phyloP scores from a whole-genome alignment of 2,888 invertebrate genomes.

The Eupeodes latifasciatus region DNA sequence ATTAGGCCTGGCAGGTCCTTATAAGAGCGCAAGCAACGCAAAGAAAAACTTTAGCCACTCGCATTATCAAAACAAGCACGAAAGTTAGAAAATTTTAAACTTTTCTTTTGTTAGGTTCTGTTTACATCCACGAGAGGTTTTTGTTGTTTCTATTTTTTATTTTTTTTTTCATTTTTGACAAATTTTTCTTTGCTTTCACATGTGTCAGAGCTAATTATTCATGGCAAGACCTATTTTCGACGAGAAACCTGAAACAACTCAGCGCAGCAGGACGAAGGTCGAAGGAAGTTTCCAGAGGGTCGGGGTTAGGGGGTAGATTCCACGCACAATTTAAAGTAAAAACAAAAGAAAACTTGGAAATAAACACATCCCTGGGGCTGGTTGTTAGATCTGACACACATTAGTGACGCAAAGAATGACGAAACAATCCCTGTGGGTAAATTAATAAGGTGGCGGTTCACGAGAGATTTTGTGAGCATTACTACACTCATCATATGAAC shows the following conservation, averaged over 20 bases:
- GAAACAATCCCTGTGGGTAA: slow-evolving; percentile 70
- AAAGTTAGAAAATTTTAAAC: slow-evolving; percentile 66
- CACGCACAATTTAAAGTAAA: slow-evolving; percentile 49
- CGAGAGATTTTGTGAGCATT: slow-evolving; percentile 50
- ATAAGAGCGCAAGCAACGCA: neutral
- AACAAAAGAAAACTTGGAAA: slow-evolving; percentile 58
- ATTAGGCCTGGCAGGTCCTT: slow-evolving; percentile 31
- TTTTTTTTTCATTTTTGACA: slow-evolving; percentile 1
- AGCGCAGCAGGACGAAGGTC: neutral
- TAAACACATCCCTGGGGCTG: slow-evolving; percentile 62
- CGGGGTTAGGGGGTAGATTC: neutral
- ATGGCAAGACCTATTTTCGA: slow-evolving; percentile 50
- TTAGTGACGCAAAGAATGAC: slow-evolving; percentile 56
- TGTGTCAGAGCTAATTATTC: slow-evolving; percentile 73
- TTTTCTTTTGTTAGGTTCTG: slow-evolving; percentile 55
- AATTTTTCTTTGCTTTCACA: slow-evolving; percentile 50
- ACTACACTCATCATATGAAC: slow-evolving; percentile 38
- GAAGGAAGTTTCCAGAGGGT: neutral
- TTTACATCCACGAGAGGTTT: slow-evolving; percentile 16
- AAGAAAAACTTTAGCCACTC: slow-evolving; percentile 46
- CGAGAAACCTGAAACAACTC: neutral
- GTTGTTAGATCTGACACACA: slow-evolving; percentile 62
- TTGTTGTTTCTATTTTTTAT: neutral
- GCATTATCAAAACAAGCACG: slow-evolving; percentile 57
- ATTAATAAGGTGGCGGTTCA: slow-evolving; percentile 64